These are phyloP conservation scores for Ranitomeya variabilis DNA, from an alignment of 2,113 vertebrate genomes.

Conservation along the genomic window DNA sequence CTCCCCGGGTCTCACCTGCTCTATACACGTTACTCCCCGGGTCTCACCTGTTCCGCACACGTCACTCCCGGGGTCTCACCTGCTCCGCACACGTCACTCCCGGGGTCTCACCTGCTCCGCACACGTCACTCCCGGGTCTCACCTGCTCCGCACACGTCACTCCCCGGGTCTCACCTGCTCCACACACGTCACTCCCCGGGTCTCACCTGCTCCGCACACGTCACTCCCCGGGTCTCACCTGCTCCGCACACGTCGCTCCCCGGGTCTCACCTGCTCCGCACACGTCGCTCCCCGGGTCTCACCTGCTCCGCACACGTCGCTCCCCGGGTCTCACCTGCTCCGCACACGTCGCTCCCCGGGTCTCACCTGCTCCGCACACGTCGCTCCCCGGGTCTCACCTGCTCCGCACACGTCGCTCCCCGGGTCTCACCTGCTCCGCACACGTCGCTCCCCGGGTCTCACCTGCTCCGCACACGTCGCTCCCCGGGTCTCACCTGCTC, in stretches of 20 bases:
- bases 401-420: conserved; percentile 88
- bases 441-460: conserved; percentile 87
- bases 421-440: conserved; percentile 85
- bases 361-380: conserved; percentile 87
- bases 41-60: conserved; percentile 87
- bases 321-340: conserved; percentile 87
- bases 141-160: conserved; percentile 92
- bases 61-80: conserved; percentile 90
- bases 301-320: conserved; percentile 92
- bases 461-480: conserved; percentile 92
- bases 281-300: conserved; percentile 87
- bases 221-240: conserved; percentile 88
- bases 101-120: conserved; percentile 86
- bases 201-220: conserved; percentile 87
- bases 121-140: conserved; percentile 87
- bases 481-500: conserved; percentile 87
- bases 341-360: conserved; percentile 88
- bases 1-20: conserved; percentile 88
- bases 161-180: conserved; percentile 87
- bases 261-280: conserved; percentile 85
- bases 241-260: conserved; percentile 88
- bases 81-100: conserved; percentile 91
- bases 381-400: conserved; percentile 88
- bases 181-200: conserved; percentile 88
- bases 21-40: conserved; percentile 88